Evolutionary conservation across 2,888 invertebrate species (phyloP).

Genomic region (Poecilobothrus nobilitatus): DNA sequence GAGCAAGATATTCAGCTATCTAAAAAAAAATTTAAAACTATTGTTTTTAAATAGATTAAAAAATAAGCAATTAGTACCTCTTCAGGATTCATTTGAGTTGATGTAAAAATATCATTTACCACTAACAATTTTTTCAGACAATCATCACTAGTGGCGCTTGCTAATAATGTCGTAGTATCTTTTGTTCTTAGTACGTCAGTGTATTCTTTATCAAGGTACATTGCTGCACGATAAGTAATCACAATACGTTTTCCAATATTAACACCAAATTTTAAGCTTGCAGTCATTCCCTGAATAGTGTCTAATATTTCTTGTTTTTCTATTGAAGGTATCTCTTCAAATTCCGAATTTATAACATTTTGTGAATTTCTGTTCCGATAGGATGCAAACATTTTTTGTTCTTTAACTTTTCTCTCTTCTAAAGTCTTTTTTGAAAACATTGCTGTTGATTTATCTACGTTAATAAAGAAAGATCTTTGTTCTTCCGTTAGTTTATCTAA

Average conservation of each 20-base stretch:
- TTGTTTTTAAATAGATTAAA: neutral
- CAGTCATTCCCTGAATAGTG: constrained; percentile 46
- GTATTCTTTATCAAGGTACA: constrained; percentile 51
- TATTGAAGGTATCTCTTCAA: constrained; percentile 40
- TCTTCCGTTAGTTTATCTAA: constrained; percentile 54
- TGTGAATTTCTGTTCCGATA: constrained; percentile 33
- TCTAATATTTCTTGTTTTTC: constrained; percentile 40
- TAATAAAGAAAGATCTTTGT: constrained; percentile 50
- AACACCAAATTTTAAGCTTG: constrained; percentile 47
- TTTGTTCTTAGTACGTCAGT: constrained; percentile 47
- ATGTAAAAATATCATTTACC: constrained; percentile 51
- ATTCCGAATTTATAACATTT: constrained; percentile 36
- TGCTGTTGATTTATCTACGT: constrained; percentile 40
- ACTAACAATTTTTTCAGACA: constrained; percentile 51
- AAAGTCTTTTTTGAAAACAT: constrained; percentile 40
- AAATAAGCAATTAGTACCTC: constrained; percentile 34
- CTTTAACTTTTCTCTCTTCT: constrained; percentile 18
- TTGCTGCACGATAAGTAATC: constrained; percentile 50
- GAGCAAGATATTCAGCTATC: constrained; percentile 50
- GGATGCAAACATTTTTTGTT: neutral
- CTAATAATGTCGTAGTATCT: constrained; percentile 47
- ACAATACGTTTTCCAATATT: constrained; percentile 49
- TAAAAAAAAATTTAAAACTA: constrained; percentile 26
- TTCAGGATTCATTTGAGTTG: constrained; percentile 48
- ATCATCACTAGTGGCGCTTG: constrained; percentile 47